Conservation (phyloP, 2,797 vertebrate species). For the Antennarius maculatus region DNA sequence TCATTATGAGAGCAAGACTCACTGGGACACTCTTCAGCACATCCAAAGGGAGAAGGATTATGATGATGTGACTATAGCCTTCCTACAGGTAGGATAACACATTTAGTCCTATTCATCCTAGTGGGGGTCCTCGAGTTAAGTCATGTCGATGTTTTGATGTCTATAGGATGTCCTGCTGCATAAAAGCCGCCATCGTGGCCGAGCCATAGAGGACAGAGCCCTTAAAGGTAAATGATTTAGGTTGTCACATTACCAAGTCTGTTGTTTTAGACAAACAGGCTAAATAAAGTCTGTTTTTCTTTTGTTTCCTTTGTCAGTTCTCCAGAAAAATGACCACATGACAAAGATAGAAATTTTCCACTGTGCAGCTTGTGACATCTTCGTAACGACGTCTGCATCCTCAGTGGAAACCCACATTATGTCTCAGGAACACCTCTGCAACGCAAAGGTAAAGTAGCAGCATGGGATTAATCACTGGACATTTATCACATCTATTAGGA, state of each 20-base stretch:
- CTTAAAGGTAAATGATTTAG: constrained; percentile 56
- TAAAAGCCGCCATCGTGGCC: constrained; percentile 61
- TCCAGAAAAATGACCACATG: constrained; percentile 74
- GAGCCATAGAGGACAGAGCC: constrained; percentile 55
- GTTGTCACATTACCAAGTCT: background rate
- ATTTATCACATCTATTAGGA: background rate
- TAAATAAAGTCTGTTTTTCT: background rate
- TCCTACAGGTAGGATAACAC: constrained; percentile 65
- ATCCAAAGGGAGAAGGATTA: constrained; percentile 72
- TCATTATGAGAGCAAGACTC: constrained; percentile 68
- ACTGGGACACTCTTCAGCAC: constrained; percentile 75
- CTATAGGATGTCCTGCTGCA: constrained; percentile 69
- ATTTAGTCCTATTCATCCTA: background rate
- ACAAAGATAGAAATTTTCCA: constrained; percentile 73
- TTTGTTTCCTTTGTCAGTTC: constrained; percentile 48
- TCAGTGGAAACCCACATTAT: constrained; percentile 68
- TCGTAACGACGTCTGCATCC: constrained; percentile 53
- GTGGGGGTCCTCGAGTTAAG: background rate
- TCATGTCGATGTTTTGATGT: background rate
- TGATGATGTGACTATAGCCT: constrained; percentile 71
- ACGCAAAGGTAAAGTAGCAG: constrained; percentile 51
- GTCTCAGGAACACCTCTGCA: constrained; percentile 66
- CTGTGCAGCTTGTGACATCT: constrained; percentile 65
- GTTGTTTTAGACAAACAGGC: background rate
- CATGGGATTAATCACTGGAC: background rate